Evolutionary conservation across 2,113 vertebrate species (phyloP).

Genomic region (Hoplias malabaricus): DNA sequence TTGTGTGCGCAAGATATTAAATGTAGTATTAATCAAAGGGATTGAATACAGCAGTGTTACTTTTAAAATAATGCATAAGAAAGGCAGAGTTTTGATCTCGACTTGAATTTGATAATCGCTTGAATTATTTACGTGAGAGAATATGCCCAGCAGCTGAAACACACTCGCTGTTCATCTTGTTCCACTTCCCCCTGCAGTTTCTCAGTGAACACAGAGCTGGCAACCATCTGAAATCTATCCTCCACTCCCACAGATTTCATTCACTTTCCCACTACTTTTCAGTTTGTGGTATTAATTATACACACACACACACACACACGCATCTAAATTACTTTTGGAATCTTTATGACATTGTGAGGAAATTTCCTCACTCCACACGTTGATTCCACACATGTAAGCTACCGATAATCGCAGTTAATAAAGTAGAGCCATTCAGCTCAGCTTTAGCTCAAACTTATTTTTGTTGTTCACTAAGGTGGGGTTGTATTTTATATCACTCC

Average conservation of each 20-base stretch:
- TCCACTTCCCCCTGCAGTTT: slow-evolving; percentile 27
- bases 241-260: neutral
- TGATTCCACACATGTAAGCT: neutral
- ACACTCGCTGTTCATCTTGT: slow-evolving; percentile 21
- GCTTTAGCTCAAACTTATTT: neutral
- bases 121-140: slow-evolving; percentile 48
- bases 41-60: slow-evolving; percentile 27
- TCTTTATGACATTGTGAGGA: neutral
- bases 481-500: too few relatives aligned
- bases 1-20: slow-evolving; percentile 29
- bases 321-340: neutral
- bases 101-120: slow-evolving; percentile 47
- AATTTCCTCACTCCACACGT: neutral
- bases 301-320: too few relatives aligned
- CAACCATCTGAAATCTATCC: slow-evolving; percentile 24
- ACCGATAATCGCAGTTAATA: neutral
- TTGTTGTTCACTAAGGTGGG: too few relatives aligned
- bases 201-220: slow-evolving; percentile 21
- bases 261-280: neutral
- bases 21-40: slow-evolving; percentile 44
- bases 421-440: too few relatives aligned
- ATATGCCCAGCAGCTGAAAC: slow-evolving; percentile 30
- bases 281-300: neutral
- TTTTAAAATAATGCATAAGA: slow-evolving; percentile 43
- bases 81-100: slow-evolving; percentile 39